Percentiles rank a stretch among this genome's conserved stretches.
These are phyloP conservation scores for Amaurobius ferox DNA, from an alignment of 2,888 invertebrate genomes.

Conservation along the genomic window DNA sequence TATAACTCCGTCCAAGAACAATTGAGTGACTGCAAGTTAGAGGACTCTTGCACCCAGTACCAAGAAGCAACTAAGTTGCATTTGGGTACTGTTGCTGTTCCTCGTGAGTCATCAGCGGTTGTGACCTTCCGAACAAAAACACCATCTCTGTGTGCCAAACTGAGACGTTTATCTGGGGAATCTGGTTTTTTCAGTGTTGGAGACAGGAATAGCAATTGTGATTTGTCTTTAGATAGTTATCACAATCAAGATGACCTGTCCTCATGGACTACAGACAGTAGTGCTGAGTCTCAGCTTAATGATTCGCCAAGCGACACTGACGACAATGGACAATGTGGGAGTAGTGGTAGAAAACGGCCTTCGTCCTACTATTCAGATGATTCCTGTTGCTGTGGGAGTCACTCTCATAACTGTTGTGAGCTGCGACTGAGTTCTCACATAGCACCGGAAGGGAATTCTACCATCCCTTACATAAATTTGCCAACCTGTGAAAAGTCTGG, in stretches of 20 bases:
- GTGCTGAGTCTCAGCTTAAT: slow-evolving; percentile 23
- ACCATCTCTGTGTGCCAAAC: slow-evolving; percentile 55
- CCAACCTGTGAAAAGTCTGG: slow-evolving; percentile 11
- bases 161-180: slow-evolving; percentile 83
- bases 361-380: slow-evolving; percentile 71
- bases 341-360: slow-evolving; percentile 50
- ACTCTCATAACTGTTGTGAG: slow-evolving; percentile 27
- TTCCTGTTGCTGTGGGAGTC: slow-evolving; percentile 44
- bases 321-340: neutral
- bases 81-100: neutral
- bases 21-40: slow-evolving; percentile 62
- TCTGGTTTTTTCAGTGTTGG: slow-evolving; percentile 91
- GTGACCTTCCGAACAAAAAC: slow-evolving; percentile 51
- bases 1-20: slow-evolving; percentile 70
- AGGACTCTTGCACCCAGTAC: slow-evolving; percentile 20
- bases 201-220: slow-evolving; percentile 69
- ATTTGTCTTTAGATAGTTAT: slow-evolving; percentile 52
- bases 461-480: neutral
- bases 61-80: neutral
- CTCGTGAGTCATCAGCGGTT: slow-evolving; percentile 13
- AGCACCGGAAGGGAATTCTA: neutral
- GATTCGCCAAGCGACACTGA: slow-evolving; percentile 29
- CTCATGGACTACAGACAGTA: slow-evolving; percentile 51
- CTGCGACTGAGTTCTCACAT: neutral
- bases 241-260: slow-evolving; percentile 47